Conservation (phyloP, 2,113 vertebrate genomes). For the Physeter macrocephalus region DNA sequence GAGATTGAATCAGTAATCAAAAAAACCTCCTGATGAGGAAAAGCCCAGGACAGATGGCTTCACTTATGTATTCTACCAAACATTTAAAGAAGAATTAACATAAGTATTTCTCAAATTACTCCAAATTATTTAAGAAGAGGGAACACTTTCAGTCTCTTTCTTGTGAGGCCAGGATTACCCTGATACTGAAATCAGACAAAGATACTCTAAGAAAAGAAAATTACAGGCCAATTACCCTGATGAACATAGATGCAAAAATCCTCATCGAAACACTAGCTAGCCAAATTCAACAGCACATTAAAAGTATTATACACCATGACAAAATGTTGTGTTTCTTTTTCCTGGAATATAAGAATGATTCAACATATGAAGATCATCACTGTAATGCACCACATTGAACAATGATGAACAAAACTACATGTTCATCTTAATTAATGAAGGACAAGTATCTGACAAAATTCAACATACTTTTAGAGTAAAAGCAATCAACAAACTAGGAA, state of each 20-base stretch:
- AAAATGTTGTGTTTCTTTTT: not conserved
- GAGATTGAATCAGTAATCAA: not conserved
- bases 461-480: not conserved
- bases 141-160: not conserved
- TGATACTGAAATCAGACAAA: not conserved
- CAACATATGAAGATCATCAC: not conserved
- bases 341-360: not conserved
- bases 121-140: not conserved
- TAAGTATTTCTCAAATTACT: not conserved
- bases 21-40: not conserved
- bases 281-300: not conserved
- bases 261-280: not conserved
- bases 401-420: not conserved
- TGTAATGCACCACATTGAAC: not conserved
- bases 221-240: not conserved
- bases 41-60: not conserved
- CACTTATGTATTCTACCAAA: not conserved
- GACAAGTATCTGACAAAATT: not conserved
- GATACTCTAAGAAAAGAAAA: not conserved
- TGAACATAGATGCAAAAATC: not conserved
- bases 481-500: not conserved
- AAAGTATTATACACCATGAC: not conserved
- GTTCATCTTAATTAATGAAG: not conserved
- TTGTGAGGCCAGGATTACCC: not conserved
- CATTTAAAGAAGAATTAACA: not conserved